A percentile compares a stretch with the other conserved stretches of the same genome.
These are phyloP conservation scores for Boloria euphrosyne DNA, from an alignment of 2,888 invertebrate species.

Conservation along the genomic window DNA sequence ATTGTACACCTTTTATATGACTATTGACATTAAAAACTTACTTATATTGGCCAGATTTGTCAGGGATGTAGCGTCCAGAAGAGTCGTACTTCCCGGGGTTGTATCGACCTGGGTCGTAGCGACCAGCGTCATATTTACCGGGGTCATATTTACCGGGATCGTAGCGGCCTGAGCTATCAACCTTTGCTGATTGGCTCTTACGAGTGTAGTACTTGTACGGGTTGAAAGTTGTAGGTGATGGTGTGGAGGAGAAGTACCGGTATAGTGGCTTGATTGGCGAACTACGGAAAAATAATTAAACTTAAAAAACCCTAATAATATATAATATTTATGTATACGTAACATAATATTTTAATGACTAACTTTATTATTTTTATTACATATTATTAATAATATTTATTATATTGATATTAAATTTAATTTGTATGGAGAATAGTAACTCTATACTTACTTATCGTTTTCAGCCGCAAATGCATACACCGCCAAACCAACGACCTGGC, in stretches of 20 bases:
- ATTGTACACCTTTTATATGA: background rate
- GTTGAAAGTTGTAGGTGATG: constrained; percentile 39
- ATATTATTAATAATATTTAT: constrained; percentile 12
- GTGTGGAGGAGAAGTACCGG: constrained; percentile 29
- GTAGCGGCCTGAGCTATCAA: constrained; percentile 31
- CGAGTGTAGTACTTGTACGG: constrained; percentile 43
- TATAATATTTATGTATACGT: too few relatives aligned
- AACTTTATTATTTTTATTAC: background rate
- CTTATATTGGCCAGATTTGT: constrained; percentile 44
- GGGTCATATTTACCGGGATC: constrained; percentile 35
- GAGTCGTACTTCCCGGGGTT: constrained; percentile 31
- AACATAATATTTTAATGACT: too few relatives aligned
- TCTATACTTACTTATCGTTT: constrained; percentile 48
- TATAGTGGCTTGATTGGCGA: constrained; percentile 29
- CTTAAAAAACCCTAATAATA: too few relatives aligned
- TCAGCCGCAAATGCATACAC: constrained; percentile 63
- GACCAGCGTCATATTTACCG: constrained; percentile 29
- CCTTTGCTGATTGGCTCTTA: constrained; percentile 16
- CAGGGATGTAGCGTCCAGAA: constrained; percentile 38
- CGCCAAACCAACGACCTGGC: constrained; percentile 62
- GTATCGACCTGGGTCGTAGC: constrained; percentile 40
- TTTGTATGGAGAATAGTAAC: background rate
- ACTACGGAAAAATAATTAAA: background rate
- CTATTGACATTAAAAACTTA: constrained; percentile 32
- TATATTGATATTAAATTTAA: background rate